phyloP scores from a whole-genome alignment of 2,888 invertebrate species.

The Luffia ferchaultella region DNA sequence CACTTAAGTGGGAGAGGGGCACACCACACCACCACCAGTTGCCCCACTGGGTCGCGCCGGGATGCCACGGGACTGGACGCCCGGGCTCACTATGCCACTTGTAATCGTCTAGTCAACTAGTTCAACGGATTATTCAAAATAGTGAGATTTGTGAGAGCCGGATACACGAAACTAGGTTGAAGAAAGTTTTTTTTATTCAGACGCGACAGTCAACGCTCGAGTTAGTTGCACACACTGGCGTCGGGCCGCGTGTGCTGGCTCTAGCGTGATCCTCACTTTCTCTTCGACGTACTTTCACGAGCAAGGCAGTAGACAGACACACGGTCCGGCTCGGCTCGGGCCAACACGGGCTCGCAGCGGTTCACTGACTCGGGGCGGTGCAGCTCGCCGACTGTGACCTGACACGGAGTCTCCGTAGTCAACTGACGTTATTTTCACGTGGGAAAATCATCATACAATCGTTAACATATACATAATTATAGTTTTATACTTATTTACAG shows the following conservation, averaged over 20 bases:
- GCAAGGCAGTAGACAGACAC: conserved; percentile 29
- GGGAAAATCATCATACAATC: too few relatives aligned
- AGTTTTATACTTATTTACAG: background rate
- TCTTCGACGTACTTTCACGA: conserved; percentile 59
- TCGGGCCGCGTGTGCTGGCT: conserved; percentile 28
- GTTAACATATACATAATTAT: conserved; percentile 1
- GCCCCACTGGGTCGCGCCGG: conserved; percentile 44
- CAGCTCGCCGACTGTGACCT: background rate
- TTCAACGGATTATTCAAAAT: background rate
- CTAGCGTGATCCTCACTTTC: conserved; percentile 58
- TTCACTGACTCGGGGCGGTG: conserved; percentile 29
- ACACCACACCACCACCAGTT: background rate
- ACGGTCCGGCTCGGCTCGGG: background rate
- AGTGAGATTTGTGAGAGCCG: background rate
- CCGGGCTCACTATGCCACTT: conserved; percentile 1
- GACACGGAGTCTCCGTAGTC: background rate
- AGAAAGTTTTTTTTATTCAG: conserved; percentile 63
- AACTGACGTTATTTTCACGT: too few relatives aligned
- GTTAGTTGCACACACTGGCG: conserved; percentile 38
- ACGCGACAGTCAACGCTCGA: conserved; percentile 36
- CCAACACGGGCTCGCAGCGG: conserved; percentile 33
- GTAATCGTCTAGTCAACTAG: conserved; percentile 35
- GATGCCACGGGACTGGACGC: conserved; percentile 36
- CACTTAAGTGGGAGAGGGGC: conserved; percentile 24
- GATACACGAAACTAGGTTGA: conserved; percentile 58